These are phyloP conservation scores for Phataginus tricuspis DNA, from an alignment of 2,797 vertebrate species.

Conservation along the genomic window DNA sequence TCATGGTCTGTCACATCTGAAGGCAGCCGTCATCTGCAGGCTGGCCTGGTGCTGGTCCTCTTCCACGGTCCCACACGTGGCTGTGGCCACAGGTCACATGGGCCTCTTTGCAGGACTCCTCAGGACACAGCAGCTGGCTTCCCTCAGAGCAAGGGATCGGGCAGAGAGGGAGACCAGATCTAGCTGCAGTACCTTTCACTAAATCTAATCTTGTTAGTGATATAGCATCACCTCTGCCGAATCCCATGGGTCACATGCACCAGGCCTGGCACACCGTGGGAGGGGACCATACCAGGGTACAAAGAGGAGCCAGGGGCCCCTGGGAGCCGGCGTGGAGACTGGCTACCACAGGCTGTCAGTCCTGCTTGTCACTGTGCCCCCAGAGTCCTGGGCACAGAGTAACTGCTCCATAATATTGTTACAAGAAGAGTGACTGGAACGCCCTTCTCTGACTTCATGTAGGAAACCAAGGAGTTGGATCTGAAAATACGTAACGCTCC, in stretches of 20 bases:
- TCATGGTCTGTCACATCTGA: neutral
- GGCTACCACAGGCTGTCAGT: neutral
- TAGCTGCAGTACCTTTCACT: neutral
- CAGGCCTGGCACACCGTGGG: too few relatives aligned
- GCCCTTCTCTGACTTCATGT: neutral
- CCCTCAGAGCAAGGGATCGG: neutral
- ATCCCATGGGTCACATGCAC: neutral
- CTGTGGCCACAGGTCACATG: neutral
- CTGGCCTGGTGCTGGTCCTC: fast-evolving
- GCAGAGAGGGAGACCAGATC: neutral
- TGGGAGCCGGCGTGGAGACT: neutral
- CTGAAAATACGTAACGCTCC: neutral
- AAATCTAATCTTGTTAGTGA: neutral
- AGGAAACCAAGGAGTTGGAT: neutral
- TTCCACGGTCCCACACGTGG: neutral
- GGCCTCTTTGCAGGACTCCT: neutral
- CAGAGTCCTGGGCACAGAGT: neutral
- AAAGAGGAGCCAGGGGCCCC: neutral
- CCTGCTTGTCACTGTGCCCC: neutral
- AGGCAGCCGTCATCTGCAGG: neutral
- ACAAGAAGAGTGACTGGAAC: neutral
- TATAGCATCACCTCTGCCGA: neutral
- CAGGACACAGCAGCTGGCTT: fast-evolving
- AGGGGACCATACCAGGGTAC: fast-evolving
- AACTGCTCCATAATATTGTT: neutral